Percentiles rank a stretch among this genome's conserved stretches.
Evolutionary conservation across 2,113 vertebrate species (phyloP).

Genomic region (Notarius quadriscutis): DNA sequence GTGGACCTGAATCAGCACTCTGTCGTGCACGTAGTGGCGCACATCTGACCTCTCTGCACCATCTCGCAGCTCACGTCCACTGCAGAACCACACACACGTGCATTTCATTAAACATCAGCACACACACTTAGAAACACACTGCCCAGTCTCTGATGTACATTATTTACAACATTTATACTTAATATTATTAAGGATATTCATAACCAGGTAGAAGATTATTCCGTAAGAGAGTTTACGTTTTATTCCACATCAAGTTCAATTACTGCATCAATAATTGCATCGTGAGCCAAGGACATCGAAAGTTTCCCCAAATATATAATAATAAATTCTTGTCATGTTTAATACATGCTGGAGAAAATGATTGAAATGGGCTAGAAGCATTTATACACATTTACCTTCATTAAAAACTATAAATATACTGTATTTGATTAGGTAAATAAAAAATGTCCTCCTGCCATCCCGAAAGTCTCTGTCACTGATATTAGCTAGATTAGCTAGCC

Average conservation of each 20-base stretch:
- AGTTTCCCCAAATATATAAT: neutral
- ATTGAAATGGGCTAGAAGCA: too few species aligned
- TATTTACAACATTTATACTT: neutral
- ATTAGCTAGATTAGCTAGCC: neutral
- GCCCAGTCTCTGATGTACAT: neutral
- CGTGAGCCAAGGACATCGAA: neutral
- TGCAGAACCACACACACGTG: neutral
- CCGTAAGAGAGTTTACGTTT: neutral
- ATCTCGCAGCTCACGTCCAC: neutral
- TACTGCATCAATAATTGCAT: neutral
- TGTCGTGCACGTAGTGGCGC: neutral
- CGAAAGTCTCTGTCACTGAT: too few species aligned
- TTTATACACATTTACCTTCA: neutral
- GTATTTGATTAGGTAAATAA: neutral
- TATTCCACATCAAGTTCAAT: neutral
- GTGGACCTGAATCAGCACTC: constrained; percentile 8
- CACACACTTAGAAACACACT: neutral
- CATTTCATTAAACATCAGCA: neutral
- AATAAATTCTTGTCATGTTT: too few species aligned
- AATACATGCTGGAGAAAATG: too few species aligned
- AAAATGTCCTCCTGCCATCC: too few species aligned
- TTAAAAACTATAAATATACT: neutral
- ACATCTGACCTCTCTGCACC: neutral
- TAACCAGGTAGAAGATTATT: neutral
- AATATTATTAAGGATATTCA: neutral